Conservation (phyloP, 2,113 vertebrate genomes). For the Cranoglanis bouderius region DNA sequence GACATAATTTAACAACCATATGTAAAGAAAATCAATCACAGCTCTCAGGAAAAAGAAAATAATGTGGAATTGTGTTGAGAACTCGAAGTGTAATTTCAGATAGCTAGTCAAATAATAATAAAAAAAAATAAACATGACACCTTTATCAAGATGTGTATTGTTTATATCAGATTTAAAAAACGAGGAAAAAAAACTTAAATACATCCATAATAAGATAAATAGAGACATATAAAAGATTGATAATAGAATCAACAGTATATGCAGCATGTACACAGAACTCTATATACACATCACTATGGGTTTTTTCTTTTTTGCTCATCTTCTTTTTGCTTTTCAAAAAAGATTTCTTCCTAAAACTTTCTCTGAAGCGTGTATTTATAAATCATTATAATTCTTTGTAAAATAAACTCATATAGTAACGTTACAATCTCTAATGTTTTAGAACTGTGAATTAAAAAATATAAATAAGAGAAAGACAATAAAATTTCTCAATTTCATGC, state of each 20-base stretch:
- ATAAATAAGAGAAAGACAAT: neutral
- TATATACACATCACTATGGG: conserved; percentile 65
- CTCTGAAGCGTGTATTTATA: neutral
- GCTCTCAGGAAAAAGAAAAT: conserved; percentile 66
- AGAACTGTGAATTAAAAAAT: neutral
- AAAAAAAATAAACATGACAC: neutral
- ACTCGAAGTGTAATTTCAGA: neutral
- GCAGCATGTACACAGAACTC: conserved; percentile 67
- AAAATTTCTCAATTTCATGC: neutral
- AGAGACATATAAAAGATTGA: conserved; percentile 68
- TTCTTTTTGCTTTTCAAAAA: conserved; percentile 54
- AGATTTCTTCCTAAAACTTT: conserved; percentile 19
- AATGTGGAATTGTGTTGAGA: neutral
- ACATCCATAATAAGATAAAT: conserved; percentile 64
- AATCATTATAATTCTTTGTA: neutral
- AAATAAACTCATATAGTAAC: neutral
- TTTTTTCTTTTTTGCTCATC: conserved; percentile 54
- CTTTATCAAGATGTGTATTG: neutral
- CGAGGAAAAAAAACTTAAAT: conserved; percentile 18
- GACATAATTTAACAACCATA: conserved; percentile 62
- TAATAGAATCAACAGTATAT: conserved; percentile 65
- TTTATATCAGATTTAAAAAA: conserved; percentile 25
- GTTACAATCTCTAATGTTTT: neutral
- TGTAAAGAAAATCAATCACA: conserved; percentile 63
- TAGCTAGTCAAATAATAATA: neutral